Percentiles rank a stretch among this genome's conserved stretches.
Conservation (phyloP, 2,888 invertebrate species). For the Syrphus vitripennis region DNA sequence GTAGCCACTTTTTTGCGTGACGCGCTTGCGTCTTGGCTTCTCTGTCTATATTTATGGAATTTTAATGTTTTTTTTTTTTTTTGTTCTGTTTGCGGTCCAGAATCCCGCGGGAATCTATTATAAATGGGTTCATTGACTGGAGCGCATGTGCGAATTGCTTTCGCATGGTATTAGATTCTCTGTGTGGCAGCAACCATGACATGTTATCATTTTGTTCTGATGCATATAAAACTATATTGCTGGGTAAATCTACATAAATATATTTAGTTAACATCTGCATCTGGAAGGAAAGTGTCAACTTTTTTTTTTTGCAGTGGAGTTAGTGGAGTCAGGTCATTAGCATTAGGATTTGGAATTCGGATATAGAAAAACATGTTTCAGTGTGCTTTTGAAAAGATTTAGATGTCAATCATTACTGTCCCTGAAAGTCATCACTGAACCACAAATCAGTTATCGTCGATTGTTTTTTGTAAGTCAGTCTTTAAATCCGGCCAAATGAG, state of each 20-base stretch:
- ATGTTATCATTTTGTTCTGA: conserved; percentile 58
- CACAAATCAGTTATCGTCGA: too few relatives aligned
- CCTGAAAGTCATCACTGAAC: too few relatives aligned
- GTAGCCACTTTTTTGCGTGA: conserved; percentile 42
- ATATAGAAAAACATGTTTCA: too few relatives aligned
- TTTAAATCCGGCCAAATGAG: too few relatives aligned
- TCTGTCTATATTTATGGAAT: conserved; percentile 50
- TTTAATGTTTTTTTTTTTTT: neutral
- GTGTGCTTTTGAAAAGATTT: too few relatives aligned
- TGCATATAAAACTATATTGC: conserved; percentile 7
- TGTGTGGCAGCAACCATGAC: conserved; percentile 44
- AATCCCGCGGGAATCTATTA: conserved; percentile 70
- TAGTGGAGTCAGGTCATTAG: conserved; percentile 35
- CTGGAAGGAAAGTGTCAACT: conserved; percentile 50
- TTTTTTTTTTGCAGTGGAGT: neutral
- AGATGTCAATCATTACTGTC: too few relatives aligned
- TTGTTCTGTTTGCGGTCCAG: conserved; percentile 55
- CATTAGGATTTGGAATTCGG: neutral
- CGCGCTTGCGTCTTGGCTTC: conserved; percentile 58
- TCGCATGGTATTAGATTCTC: conserved; percentile 60
- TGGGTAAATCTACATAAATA: neutral
- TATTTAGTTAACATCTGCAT: conserved; percentile 43
- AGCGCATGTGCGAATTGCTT: conserved; percentile 68
- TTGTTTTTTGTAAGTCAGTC: too few relatives aligned
- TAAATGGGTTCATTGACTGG: conserved; percentile 71